A percentile compares a stretch with the other conserved stretches of the same genome.
phyloP scores from a whole-genome alignment of 1,140 invertebrate genomes.

The Drepana arcuata region DNA sequence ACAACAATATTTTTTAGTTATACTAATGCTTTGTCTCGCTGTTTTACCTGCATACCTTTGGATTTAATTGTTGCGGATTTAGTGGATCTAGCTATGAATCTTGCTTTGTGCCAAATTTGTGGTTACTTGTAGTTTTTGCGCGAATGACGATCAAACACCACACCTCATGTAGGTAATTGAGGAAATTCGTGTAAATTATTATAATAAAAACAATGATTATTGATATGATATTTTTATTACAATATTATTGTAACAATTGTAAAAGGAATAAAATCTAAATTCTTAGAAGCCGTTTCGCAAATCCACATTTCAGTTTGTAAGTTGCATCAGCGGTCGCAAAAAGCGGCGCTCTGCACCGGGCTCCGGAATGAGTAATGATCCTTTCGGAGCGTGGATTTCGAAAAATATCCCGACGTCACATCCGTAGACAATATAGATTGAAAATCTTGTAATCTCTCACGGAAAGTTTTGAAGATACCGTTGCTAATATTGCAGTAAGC shows the following conservation, averaged over 20 bases:
- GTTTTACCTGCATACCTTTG: too few relatives aligned
- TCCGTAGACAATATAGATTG: slow-evolving; percentile 45
- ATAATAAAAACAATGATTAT: too few relatives aligned
- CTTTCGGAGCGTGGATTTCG: slow-evolving; percentile 27
- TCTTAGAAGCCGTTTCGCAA: slow-evolving; percentile 7
- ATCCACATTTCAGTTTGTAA: slow-evolving; percentile 22
- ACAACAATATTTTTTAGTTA: too few relatives aligned
- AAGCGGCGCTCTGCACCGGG: slow-evolving; percentile 27
- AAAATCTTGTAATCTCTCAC: slow-evolving; percentile 45
- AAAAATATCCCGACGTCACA: slow-evolving; percentile 43
- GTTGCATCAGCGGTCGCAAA: slow-evolving; percentile 33
- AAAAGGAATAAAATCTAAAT: slow-evolving; percentile 1
- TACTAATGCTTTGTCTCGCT: too few relatives aligned
- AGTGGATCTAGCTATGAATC: too few relatives aligned
- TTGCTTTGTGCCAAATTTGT: too few relatives aligned
- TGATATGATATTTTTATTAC: neutral
- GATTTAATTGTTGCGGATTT: too few relatives aligned
- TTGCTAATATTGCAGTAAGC: too few relatives aligned
- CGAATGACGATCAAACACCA: too few relatives aligned
- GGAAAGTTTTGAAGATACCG: slow-evolving; percentile 31
- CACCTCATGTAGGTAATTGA: too few relatives aligned
- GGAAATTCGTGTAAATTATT: too few relatives aligned
- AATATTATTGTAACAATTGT: neutral
- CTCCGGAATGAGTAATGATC: slow-evolving; percentile 53
- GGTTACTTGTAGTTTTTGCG: too few relatives aligned